Percentiles rank a stretch among this genome's conserved stretches.
phyloP scores from a whole-genome alignment of 2,113 vertebrate genomes.

The Eira barbara region DNA sequence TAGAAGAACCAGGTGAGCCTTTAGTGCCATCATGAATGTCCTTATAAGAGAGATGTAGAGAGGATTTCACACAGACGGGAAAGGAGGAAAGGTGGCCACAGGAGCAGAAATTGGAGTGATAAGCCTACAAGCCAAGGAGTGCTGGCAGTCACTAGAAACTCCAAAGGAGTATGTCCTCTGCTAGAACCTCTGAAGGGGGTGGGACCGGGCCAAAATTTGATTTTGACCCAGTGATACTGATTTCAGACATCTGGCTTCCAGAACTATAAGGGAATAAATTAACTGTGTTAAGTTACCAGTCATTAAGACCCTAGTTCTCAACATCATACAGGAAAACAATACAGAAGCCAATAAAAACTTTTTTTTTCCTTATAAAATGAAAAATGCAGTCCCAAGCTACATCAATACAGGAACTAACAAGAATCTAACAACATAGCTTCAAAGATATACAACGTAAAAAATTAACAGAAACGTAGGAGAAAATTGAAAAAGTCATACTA shows the following conservation, averaged over 20 bases:
- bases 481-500: not conserved
- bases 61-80: not conserved
- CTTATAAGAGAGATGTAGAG: not conserved
- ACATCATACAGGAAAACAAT: not conserved
- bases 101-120: not conserved
- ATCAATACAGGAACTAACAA: not conserved
- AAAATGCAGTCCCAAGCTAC: not conserved
- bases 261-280: not conserved
- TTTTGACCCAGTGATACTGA: not conserved
- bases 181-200: accelerated
- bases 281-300: not conserved
- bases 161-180: not conserved
- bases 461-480: not conserved
- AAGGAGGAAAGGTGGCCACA: not conserved
- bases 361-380: not conserved
- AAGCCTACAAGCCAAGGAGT: not conserved
- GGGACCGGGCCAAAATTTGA: no score
- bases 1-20: not conserved
- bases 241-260: not conserved
- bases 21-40: not conserved
- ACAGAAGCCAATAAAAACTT: not conserved
- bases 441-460: not conserved
- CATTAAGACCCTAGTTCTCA: no score
- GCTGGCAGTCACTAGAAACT: not conserved
- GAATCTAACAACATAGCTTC: not conserved